These are phyloP conservation scores for Belonocnema kinseyi DNA, from an alignment of 1,140 invertebrate species.

Conservation along the genomic window DNA sequence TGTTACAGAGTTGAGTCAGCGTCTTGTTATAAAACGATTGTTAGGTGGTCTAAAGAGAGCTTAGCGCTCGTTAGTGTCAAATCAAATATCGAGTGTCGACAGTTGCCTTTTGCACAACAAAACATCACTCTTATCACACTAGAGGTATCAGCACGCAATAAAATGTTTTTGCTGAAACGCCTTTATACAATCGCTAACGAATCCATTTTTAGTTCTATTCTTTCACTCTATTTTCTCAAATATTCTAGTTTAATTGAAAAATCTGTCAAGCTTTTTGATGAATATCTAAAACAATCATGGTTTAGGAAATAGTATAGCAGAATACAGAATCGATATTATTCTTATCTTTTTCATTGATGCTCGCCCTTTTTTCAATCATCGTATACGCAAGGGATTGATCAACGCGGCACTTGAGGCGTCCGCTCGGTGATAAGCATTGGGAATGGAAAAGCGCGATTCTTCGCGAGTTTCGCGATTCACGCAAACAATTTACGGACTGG, in stretches of 20 bases:
- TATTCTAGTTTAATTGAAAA: no score
- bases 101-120: constrained; percentile 3
- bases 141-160: neutral
- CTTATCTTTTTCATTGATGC: no score
- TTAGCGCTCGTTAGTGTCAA: constrained; percentile 64
- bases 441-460: constrained; percentile 9
- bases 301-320: neutral
- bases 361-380: no score
- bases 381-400: no score
- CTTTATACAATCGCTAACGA: neutral
- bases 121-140: neutral
- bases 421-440: no score
- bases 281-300: neutral
- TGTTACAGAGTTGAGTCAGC: constrained; percentile 61
- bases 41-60: constrained; percentile 49
- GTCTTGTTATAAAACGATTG: constrained; percentile 59
- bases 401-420: no score
- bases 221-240: neutral
- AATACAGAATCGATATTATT: no score
- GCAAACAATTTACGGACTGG: constrained; percentile 53
- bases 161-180: neutral
- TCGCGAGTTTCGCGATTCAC: constrained; percentile 34
- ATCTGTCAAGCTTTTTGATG: neutral
- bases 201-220: neutral
- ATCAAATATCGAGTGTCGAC: constrained; percentile 55